phyloP scores from a whole-genome alignment of 2,113 vertebrate genomes.

The Thermophis baileyi region DNA sequence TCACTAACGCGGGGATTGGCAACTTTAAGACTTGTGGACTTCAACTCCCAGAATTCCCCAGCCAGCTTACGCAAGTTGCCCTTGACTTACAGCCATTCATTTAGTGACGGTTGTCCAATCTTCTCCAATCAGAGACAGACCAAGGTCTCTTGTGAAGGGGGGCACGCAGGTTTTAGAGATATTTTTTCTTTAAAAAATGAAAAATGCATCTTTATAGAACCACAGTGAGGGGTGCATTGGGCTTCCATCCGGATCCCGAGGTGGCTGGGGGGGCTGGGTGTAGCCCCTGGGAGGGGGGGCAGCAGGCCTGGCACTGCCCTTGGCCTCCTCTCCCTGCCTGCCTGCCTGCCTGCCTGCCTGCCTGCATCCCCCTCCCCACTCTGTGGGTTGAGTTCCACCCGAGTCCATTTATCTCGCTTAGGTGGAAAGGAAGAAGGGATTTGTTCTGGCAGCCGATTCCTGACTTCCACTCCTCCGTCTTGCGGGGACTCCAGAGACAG shows the following conservation, averaged over 20 bases:
- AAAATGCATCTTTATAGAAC: neutral
- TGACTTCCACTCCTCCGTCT: neutral
- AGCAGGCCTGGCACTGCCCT: neutral
- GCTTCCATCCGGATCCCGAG: neutral
- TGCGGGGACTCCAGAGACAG: neutral
- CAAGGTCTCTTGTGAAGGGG: neutral
- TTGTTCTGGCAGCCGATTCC: neutral
- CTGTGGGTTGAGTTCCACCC: neutral
- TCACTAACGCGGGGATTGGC: neutral
- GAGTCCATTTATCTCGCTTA: slow-evolving; percentile 3
- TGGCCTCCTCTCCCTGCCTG: fast-evolving
- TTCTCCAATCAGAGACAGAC: neutral
- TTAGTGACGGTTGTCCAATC: no score
- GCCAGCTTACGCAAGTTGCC: no score
- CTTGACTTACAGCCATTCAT: no score
- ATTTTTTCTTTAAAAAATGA: neutral
- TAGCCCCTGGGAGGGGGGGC: neutral
- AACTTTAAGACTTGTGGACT: no score
- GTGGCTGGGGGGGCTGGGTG: neutral
- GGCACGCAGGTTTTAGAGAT: neutral
- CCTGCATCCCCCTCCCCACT: no score
- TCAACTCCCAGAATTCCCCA: no score
- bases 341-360: neutral
- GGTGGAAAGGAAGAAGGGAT: neutral
- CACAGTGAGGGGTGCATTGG: neutral